Evolutionary conservation across 2,888 invertebrate genomes (phyloP).

Genomic region (Stomorhina lunata): DNA sequence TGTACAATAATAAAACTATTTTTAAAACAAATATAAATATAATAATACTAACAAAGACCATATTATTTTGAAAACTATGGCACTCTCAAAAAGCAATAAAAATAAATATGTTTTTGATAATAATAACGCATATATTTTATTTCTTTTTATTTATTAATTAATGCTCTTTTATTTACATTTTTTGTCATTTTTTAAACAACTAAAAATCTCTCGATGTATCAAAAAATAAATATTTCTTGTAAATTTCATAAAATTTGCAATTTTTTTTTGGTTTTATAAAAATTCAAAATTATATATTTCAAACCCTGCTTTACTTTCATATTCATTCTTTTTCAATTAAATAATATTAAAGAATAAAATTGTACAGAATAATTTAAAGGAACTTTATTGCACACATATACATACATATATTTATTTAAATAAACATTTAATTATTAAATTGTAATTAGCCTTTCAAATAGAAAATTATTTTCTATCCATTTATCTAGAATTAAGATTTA

Average conservation of each 20-base stretch:
- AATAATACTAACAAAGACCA: constrained; percentile 20
- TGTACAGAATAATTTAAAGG: neutral
- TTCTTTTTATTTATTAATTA: neutral
- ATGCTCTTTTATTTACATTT: neutral
- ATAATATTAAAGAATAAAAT: neutral
- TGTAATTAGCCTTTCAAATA: too few species aligned
- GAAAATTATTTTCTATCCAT: too few species aligned
- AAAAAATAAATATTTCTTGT: constrained; percentile 41
- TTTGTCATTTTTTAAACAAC: constrained; percentile 8
- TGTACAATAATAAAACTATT: constrained; percentile 28
- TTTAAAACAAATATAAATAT: neutral
- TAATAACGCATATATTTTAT: neutral
- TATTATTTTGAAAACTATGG: constrained; percentile 21
- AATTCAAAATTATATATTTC: too few species aligned
- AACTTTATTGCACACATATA: neutral
- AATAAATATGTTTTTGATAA: neutral
- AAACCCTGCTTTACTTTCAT: constrained; percentile 9
- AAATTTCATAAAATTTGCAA: constrained; percentile 6
- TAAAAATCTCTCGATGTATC: constrained; percentile 37
- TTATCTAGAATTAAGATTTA: too few species aligned
- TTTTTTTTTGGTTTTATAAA: neutral
- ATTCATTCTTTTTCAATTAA: neutral
- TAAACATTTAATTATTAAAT: too few species aligned
- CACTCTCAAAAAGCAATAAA: constrained; percentile 32
- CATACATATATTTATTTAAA: too few species aligned